Conservation (phyloP, 1,140 invertebrate genomes). For the Helicoverpa armigera region DNA sequence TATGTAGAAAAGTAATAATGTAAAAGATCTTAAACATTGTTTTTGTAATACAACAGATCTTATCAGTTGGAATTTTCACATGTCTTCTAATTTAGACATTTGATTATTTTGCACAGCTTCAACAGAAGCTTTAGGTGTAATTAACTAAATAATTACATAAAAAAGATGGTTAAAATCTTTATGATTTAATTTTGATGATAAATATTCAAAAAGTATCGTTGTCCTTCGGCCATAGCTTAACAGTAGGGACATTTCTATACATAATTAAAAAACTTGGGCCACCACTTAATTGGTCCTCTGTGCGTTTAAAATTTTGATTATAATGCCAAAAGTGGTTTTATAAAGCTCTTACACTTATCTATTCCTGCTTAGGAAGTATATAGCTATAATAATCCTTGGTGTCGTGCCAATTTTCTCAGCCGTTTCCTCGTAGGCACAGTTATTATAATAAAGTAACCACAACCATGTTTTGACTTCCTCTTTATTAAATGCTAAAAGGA, state of each 20-base stretch:
- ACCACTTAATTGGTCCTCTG: no score
- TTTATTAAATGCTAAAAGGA: neutral
- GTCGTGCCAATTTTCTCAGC: slow-evolving; percentile 1
- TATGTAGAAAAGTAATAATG: neutral
- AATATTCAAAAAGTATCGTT: no score
- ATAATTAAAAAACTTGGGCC: no score
- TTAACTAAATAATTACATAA: no score
- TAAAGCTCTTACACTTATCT: neutral
- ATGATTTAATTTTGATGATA: no score
- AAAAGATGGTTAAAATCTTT: no score
- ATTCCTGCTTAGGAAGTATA: slow-evolving; percentile 29
- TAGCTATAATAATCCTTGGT: slow-evolving; percentile 31
- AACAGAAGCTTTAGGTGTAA: no score
- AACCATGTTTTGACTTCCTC: slow-evolving; percentile 1
- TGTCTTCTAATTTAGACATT: neutral
- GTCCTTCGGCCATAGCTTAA: no score
- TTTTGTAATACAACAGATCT: neutral
- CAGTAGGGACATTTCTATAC: no score
- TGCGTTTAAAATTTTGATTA: neutral
- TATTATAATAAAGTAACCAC: neutral
- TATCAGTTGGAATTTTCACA: slow-evolving; percentile 1
- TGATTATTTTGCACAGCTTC: no score
- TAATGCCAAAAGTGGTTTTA: neutral
- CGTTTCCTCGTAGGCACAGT: neutral
- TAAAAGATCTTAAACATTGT: neutral